Evolutionary conservation across 2,113 vertebrate genomes (phyloP), one percentile per base, ranked within the genome.

Genomic region (Empidonax alnorum): DNA sequence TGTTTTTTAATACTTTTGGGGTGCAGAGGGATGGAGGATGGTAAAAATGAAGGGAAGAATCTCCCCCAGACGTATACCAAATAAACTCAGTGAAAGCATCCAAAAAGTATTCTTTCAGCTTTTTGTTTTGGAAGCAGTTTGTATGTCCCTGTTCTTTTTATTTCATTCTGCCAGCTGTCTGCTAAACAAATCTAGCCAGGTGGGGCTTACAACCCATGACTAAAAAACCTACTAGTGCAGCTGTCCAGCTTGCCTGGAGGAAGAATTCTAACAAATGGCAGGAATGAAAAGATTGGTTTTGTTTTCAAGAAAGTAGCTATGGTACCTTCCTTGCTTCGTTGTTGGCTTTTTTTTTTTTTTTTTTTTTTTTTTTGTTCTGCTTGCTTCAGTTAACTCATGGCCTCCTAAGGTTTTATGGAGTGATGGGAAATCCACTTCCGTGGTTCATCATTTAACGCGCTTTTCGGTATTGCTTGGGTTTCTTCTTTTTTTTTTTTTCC

Each of bases 121-220:
- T 97, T 98, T 97, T 97, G 93, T 97, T 97, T 98, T 97, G 97
- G 96, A 98, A 97, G 97, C 97, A 97, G 97, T 98, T 98, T 97
- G 97, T 97, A 84, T 96, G 95, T 98, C 96, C 94, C 97, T 97
- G 94, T 97, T 98, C 97, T 97, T 98, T 98, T 98, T 98, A 98
- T 98, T 98, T 98, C 98, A 98, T 98, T 98, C 97, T 98, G 98
- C 98, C 98, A 98, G 98, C 98, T 98, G 98, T 98, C 98, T 98
- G 97, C 98, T 98, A 98, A 98, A 98, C 98, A 98, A 98, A 98
- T 98, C 98, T 98, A 98, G 98, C 98, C 98, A 98, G 98, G 98
- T 98, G 98, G 98, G 98, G 98, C 98, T 98, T 98, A 98, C 98
- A 98, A 98, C 96, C 98, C 98, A 98, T 98, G 98, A 98, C 98